These are phyloP conservation scores for Laticauda colubrina DNA, from an alignment of 2,113 vertebrate species.

Conservation along the genomic window DNA sequence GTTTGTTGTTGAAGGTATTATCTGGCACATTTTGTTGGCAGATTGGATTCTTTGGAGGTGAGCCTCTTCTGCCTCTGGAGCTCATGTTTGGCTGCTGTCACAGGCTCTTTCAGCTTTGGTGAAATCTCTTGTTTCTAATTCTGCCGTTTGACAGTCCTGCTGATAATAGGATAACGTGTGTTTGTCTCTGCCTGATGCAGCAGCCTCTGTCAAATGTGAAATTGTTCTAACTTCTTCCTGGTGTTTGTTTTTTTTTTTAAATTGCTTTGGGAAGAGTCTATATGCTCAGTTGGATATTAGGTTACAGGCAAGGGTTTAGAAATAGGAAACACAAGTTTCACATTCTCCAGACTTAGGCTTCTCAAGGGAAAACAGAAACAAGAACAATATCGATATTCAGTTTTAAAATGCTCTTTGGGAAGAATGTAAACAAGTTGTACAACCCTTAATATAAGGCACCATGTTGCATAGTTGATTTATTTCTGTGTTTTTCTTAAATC, in stretches of 20 bases:
- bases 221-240: background rate
- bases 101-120: background rate
- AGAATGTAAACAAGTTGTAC: background rate
- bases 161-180: background rate
- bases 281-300: background rate
- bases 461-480: background rate
- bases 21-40: background rate
- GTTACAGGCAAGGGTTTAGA: background rate
- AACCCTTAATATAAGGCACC: background rate
- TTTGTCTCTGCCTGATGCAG: background rate
- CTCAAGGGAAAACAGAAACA: background rate
- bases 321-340: background rate
- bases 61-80: background rate
- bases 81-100: slow-evolving; percentile 2
- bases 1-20: background rate
- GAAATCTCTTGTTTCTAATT: background rate
- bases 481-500: background rate
- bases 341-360: background rate
- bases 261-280: background rate
- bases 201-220: background rate
- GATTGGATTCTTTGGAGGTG: slow-evolving; percentile 15
- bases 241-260: background rate
- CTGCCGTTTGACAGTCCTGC: background rate
- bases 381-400: background rate
- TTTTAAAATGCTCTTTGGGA: background rate